Conservation (phyloP, 2,797 vertebrate species). For the Coendou prehensilis region DNA sequence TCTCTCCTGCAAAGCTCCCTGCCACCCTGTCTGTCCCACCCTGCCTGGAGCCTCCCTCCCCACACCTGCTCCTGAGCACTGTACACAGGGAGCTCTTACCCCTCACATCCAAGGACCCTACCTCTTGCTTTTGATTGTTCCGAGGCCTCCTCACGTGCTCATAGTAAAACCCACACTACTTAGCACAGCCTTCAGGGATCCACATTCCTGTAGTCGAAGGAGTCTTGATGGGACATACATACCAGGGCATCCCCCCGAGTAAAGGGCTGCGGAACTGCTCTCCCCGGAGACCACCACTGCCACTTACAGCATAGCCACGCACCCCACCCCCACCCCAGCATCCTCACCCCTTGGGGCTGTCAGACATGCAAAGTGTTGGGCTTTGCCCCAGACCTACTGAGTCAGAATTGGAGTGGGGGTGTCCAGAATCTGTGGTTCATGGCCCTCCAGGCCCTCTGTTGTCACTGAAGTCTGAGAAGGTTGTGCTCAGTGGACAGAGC, state of each 20-base stretch:
- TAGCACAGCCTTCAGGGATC: fast-evolving
- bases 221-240: background rate
- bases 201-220: background rate
- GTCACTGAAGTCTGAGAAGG: background rate
- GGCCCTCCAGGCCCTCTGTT: background rate
- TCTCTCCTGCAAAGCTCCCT: background rate
- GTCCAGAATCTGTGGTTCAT: background rate
- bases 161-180: background rate
- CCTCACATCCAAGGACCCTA: background rate
- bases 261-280: background rate
- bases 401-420: background rate
- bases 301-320: background rate
- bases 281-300: no score
- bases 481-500: background rate
- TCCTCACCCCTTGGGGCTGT: background rate
- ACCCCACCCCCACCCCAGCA: background rate
- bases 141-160: background rate
- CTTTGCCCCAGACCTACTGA: background rate
- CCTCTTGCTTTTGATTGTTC: background rate
- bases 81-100: background rate
- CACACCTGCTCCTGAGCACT: no score
- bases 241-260: background rate
- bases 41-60: background rate
- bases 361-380: background rate
- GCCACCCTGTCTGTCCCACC: background rate